Evolutionary conservation across 2,113 vertebrate species (phyloP).

Genomic region (Stictonetta naevosa): DNA sequence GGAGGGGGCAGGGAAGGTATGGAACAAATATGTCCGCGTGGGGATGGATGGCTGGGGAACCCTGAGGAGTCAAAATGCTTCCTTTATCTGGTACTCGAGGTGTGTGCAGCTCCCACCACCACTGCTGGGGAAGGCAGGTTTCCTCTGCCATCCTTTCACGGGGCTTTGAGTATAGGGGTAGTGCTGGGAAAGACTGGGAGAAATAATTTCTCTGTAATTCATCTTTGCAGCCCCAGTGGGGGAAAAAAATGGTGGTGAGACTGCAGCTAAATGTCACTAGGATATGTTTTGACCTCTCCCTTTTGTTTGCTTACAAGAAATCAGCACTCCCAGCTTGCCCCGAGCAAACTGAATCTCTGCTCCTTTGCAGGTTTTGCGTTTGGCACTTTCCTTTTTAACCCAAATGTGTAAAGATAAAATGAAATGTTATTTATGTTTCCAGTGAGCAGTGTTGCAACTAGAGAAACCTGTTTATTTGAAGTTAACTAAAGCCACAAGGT

Average conservation of each 20-base stretch:
- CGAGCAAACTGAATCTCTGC: neutral
- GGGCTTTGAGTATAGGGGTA: neutral
- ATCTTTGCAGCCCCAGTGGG: neutral
- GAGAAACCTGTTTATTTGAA: neutral
- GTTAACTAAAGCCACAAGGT: neutral
- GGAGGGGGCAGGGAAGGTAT: neutral
- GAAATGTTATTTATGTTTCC: neutral
- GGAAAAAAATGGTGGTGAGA: neutral
- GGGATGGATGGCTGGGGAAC: neutral
- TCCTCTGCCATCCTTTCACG: rapidly evolving
- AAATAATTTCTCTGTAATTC: neutral
- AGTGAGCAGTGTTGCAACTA: neutral
- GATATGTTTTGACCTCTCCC: neutral
- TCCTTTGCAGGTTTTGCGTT: conserved; percentile 38
- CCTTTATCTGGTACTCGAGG: rapidly evolving
- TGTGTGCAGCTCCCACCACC: neutral
- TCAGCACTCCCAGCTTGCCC: neutral
- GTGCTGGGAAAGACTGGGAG: neutral
- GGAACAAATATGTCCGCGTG: neutral
- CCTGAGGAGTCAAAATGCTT: neutral
- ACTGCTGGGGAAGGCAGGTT: neutral
- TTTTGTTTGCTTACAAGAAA: neutral
- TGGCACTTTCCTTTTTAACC: conserved; percentile 13
- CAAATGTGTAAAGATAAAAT: neutral
- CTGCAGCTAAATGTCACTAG: neutral